These are phyloP conservation scores for Tragelaphus strepsiceros DNA, from an alignment of 2,113 vertebrate genomes.

Conservation along the genomic window DNA sequence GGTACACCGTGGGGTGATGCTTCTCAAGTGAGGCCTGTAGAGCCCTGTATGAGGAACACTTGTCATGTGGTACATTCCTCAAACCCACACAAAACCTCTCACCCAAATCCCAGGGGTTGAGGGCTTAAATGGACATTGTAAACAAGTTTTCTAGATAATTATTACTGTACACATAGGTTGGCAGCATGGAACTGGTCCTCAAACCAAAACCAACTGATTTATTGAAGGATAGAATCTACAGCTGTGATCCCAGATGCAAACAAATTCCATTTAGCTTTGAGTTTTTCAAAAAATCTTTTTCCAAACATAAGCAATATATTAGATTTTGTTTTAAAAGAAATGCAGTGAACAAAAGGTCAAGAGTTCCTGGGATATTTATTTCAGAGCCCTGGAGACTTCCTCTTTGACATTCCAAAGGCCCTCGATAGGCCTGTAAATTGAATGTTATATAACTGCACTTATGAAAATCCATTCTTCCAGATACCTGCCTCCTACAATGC, in stretches of 20 bases:
- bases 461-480: not conserved
- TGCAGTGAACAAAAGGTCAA: conserved; percentile 26
- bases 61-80: not conserved
- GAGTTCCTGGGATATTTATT: conserved; percentile 19
- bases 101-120: not conserved
- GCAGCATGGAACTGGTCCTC: not conserved
- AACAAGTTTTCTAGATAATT: not conserved
- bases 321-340: not conserved
- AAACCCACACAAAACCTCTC: not conserved
- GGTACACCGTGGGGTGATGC: not conserved
- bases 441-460: not conserved
- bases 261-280: not conserved
- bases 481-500: not conserved
- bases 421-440: not conserved
- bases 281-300: not conserved
- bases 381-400: conserved; percentile 17
- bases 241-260: not conserved
- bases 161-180: not conserved
- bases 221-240: not conserved
- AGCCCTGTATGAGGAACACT: not conserved
- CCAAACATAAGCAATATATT: not conserved
- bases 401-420: not conserved
- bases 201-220: not conserved
- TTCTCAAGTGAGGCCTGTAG: not conserved
- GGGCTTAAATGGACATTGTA: not conserved